Conservation (phyloP, 2,113 vertebrate genomes). For the Oryzias melastigma region DNA sequence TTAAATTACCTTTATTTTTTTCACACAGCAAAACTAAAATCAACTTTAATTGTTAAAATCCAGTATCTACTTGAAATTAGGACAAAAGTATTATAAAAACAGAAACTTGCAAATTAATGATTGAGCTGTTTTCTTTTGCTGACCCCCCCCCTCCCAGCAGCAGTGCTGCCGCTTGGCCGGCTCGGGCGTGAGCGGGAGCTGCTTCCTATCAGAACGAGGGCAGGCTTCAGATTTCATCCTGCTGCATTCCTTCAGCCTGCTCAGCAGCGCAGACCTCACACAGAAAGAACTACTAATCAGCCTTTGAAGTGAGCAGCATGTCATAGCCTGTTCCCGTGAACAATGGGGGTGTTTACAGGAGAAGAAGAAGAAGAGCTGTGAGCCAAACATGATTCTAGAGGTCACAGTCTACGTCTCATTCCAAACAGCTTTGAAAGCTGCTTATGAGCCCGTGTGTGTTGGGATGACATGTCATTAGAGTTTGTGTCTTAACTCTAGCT, state of each 20-base stretch:
- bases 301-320: slow-evolving; percentile 32
- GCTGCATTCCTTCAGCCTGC: slow-evolving; percentile 48
- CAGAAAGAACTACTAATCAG: slow-evolving; percentile 54
- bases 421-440: not conserved
- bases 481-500: too few species aligned
- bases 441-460: too few species aligned
- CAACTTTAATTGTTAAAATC: too few species aligned
- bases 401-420: not conserved
- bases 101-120: too few species aligned
- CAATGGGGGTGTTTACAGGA: slow-evolving; percentile 46
- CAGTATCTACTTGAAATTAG: too few species aligned
- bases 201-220: slow-evolving; percentile 8
- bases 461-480: too few species aligned
- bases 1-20: too few species aligned
- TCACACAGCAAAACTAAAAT: too few species aligned
- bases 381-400: slow-evolving; percentile 19
- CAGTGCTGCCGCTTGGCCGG: not conserved
- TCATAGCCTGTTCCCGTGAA: slow-evolving; percentile 38
- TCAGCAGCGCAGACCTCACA: slow-evolving; percentile 44
- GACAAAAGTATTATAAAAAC: too few species aligned
- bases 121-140: not conserved
- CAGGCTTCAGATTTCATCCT: slow-evolving; percentile 24
- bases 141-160: not conserved
- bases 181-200: slow-evolving; percentile 5
- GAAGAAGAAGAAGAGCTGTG: slow-evolving; percentile 29